phyloP scores from a whole-genome alignment of 2,113 vertebrate genomes.

The Tetrao urogallus region DNA sequence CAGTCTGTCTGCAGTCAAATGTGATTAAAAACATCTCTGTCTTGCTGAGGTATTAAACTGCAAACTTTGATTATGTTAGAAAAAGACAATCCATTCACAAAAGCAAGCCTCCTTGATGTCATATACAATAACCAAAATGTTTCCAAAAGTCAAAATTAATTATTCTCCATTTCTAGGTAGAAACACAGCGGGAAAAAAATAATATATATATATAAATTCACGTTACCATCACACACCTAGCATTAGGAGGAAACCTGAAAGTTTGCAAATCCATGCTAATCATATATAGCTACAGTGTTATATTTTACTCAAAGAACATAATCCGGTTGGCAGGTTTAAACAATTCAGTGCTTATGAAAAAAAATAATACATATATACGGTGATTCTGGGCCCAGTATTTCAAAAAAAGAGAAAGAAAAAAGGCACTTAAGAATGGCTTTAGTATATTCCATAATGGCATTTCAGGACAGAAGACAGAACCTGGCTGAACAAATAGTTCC shows the following conservation, averaged over 20 bases:
- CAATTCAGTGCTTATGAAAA: conserved; percentile 64
- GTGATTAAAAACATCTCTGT: conserved; percentile 67
- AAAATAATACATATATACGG: background rate
- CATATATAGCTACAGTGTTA: conserved; percentile 2
- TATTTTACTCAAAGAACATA: background rate
- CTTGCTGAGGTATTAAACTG: conserved; percentile 77
- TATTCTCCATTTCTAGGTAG: conserved; percentile 34
- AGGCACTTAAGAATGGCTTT: conserved; percentile 77
- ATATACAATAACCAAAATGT: conserved; percentile 10
- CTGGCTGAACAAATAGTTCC: conserved; percentile 36
- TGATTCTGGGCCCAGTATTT: conserved; percentile 59
- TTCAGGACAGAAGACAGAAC: background rate
- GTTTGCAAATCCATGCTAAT: background rate
- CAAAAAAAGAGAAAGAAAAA: conserved; percentile 32
- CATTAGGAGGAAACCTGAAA: conserved; percentile 2
- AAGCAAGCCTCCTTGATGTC: conserved; percentile 6
- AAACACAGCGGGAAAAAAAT: background rate
- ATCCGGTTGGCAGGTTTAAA: conserved; percentile 16
- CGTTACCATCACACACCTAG: background rate
- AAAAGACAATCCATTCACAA: conserved; percentile 3
- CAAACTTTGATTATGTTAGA: conserved; percentile 72
- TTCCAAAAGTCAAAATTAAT: background rate
- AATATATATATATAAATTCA: background rate
- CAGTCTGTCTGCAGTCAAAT: conserved; percentile 71
- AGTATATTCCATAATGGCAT: conserved; percentile 42